Percentiles rank a stretch among this genome's conserved stretches.
These are phyloP conservation scores for Chaetorhynchus papuensis DNA, from an alignment of 2,113 vertebrate genomes.

Conservation along the genomic window DNA sequence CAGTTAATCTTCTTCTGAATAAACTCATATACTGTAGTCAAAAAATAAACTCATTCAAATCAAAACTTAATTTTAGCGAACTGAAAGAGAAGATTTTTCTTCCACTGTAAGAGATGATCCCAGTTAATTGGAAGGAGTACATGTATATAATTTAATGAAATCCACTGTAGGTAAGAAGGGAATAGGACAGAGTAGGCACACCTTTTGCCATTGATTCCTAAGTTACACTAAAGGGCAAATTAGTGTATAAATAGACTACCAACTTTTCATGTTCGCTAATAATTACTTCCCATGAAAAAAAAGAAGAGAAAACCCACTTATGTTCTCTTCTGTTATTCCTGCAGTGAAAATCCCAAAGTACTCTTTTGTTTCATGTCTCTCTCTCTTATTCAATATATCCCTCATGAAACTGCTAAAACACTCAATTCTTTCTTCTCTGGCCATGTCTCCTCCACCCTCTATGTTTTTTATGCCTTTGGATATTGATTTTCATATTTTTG, in stretches of 20 bases:
- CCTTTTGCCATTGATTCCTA: background rate
- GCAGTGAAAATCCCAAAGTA: background rate
- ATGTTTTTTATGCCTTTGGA: background rate
- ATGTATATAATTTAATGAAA: background rate
- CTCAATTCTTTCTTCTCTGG: background rate
- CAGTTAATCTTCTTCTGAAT: background rate
- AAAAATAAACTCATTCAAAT: background rate
- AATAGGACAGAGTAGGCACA: background rate
- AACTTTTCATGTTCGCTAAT: background rate
- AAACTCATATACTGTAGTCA: background rate
- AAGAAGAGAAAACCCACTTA: background rate
- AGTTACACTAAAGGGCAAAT: background rate
- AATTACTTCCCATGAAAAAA: background rate
- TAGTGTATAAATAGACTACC: background rate
- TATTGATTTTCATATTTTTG: background rate
- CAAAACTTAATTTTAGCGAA: background rate
- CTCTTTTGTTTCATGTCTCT: background rate
- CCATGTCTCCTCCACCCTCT: background rate
- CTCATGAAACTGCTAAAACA: background rate
- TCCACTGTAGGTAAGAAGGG: background rate
- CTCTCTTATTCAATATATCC: background rate
- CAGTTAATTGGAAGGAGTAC: background rate
- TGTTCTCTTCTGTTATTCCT: background rate
- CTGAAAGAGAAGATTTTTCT: background rate
- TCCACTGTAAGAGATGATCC: background rate